Percentiles rank a stretch among this genome's conserved stretches.
These are phyloP conservation scores for Trinorchestia longiramus DNA, from an alignment of 1,140 invertebrate species.

Conservation along the genomic window DNA sequence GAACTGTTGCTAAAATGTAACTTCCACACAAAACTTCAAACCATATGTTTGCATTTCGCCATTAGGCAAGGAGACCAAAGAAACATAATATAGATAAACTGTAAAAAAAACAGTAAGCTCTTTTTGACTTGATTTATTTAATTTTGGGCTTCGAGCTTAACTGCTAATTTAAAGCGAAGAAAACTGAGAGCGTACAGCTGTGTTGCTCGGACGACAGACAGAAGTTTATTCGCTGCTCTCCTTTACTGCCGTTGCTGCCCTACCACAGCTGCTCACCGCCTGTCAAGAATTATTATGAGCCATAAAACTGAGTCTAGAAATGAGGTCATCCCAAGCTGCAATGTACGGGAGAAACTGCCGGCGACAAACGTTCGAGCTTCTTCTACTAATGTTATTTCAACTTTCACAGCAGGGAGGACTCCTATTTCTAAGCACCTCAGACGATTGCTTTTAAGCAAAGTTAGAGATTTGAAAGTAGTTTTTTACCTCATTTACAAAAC, in stretches of 20 bases:
- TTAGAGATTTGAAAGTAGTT: not conserved
- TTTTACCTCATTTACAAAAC: not conserved
- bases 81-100: not conserved
- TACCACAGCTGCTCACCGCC: not conserved
- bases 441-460: not conserved
- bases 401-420: not conserved
- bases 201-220: not conserved
- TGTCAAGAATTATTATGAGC: not conserved
- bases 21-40: not conserved
- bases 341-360: not conserved
- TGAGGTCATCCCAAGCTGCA: not conserved
- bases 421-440: not conserved
- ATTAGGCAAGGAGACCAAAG: not conserved
- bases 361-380: not conserved
- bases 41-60: not conserved
- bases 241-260: not conserved
- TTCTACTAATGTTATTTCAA: not conserved
- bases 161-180: not conserved
- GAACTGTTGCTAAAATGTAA: not conserved
- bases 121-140: not conserved
- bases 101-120: not conserved
- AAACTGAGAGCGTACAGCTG: not conserved
- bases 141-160: not conserved
- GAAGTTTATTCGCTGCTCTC: not conserved
- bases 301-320: not conserved